Base-by-base conservation (phyloP, 2,888 invertebrate genomes). In the Clepsis dumicolana region DNA sequence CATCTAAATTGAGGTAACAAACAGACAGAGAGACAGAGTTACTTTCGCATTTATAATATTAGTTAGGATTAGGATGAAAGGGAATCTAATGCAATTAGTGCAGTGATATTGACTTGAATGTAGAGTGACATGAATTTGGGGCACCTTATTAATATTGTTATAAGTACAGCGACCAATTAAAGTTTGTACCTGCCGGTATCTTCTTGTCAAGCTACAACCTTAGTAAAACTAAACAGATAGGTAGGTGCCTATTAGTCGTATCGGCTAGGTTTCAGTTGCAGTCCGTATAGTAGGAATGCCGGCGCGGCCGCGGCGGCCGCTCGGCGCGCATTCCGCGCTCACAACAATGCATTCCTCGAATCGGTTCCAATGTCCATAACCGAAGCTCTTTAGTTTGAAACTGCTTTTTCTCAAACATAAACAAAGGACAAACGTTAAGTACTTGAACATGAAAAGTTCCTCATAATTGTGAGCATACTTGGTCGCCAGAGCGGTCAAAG, bases 401-500 rank as follows among this genome's bases (percentile, higher is more conserved):
- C 38, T 38, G n/a, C 1, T 38, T 38, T 38, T 38, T 38, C 38
- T 44, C 41, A 44, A 44, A 44, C 41, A 18, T 44, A 44, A 44
- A 44, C 41, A 44, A 44, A 44, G 41, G 41, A 3, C 4, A 5
- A 5, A 3, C 14, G 24, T 8, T 24, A 24, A 18, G 16, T 8
- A 12, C 14, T 35, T 35, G n/a, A 57, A 38, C 24, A 57, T 57
- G 57, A 57, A 38, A 38, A 57, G 32, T 57, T 57, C 12, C 57
- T 0, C 24, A 14, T 24, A 24, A n/a, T 32, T 35, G 32, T 7
- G 27, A 21, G 16, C 32, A 32, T 32, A 5, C 56, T 4, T 18
- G 18, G 10, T 12, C 65, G 63, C 73, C 73, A 74, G 73, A 87
- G 81, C 70, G 74, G 67, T 73, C 69, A 61, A 61, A 71, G 65